Conservation (phyloP, 2,113 vertebrate species). For the Pagrus major region DNA sequence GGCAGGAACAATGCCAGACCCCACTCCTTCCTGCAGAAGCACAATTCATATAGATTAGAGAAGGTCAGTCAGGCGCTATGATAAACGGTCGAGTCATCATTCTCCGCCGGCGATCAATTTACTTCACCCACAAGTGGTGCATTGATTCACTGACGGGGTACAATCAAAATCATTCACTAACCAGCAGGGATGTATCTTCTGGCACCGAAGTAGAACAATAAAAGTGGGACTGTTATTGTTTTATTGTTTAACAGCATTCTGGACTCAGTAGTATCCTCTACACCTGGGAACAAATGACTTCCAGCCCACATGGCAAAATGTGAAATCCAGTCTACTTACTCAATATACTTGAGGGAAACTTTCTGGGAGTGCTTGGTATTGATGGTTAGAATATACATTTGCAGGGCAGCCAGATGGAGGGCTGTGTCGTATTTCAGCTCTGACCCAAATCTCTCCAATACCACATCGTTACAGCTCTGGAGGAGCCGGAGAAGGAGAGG, state of each 20-base stretch:
- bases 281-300: conserved; percentile 8
- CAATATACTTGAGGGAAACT: conserved; percentile 98
- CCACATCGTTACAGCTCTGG: conserved; percentile 98
- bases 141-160: conserved; percentile 26
- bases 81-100: conserved; percentile 40
- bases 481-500: conserved; percentile 35
- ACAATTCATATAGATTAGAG: conserved; percentile 45
- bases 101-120: conserved; percentile 33
- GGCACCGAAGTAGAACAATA: neutral
- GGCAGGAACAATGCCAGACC: conserved; percentile 97
- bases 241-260: conserved; percentile 8
- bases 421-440: conserved; percentile 98
- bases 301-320: neutral
- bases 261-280: neutral
- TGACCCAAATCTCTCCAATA: conserved; percentile 95
- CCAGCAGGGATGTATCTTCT: conserved; percentile 5
- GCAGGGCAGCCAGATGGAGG: conserved; percentile 93
- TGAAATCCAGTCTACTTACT: conserved; percentile 88
- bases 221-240: neutral
- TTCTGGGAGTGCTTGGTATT: conserved; percentile 98
- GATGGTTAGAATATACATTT: conserved; percentile 98
- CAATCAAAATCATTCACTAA: conserved; percentile 39
- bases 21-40: conserved; percentile 94
- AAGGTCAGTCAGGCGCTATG: conserved; percentile 12
- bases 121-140: conserved; percentile 11